phyloP scores from a whole-genome alignment of 2,797 vertebrate species.

The Synanceia verrucosa region DNA sequence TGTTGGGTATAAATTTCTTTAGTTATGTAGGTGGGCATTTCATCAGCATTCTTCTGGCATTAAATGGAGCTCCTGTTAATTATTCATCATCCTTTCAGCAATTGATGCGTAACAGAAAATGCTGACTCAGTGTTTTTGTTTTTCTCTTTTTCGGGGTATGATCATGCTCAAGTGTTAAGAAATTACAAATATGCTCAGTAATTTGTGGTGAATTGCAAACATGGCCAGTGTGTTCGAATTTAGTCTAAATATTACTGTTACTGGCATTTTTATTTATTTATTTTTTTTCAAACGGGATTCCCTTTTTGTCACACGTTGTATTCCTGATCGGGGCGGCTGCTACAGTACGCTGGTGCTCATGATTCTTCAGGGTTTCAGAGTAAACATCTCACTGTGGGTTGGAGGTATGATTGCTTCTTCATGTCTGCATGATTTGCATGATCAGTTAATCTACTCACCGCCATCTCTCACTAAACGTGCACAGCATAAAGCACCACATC shows the following conservation, averaged over 20 bases:
- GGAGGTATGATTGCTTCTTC: slow-evolving; percentile 41
- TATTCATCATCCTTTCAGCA: slow-evolving; percentile 72
- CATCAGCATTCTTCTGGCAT: slow-evolving; percentile 65
- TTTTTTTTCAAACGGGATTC: slow-evolving; percentile 8
- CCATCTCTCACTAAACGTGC: slow-evolving; percentile 21
- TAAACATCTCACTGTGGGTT: slow-evolving; percentile 62
- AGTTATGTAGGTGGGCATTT: slow-evolving; percentile 63
- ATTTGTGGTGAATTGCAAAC: slow-evolving; percentile 19
- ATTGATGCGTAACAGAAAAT: slow-evolving; percentile 59
- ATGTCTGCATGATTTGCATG: slow-evolving; percentile 46
- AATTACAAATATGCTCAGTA: slow-evolving; percentile 24
- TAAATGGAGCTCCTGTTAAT: slow-evolving; percentile 73
- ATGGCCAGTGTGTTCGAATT: slow-evolving; percentile 2
- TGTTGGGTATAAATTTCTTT: slow-evolving; percentile 72
- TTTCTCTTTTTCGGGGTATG: slow-evolving; percentile 20
- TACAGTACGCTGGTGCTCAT: slow-evolving; percentile 10
- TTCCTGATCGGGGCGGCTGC: slow-evolving; percentile 23
- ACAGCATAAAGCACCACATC: slow-evolving; percentile 7
- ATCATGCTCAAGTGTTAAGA: slow-evolving; percentile 13
- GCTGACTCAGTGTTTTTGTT: slow-evolving; percentile 41
- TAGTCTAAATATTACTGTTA: background rate
- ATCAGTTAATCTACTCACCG: slow-evolving; percentile 40
- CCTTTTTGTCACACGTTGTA: slow-evolving; percentile 28
- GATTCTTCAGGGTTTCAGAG: slow-evolving; percentile 40
- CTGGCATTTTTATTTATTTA: too few species aligned